Percentiles rank a stretch among this genome's conserved stretches.
These are phyloP conservation scores for Tolypeutes matacus DNA, from an alignment of 2,797 vertebrate genomes.

Conservation along the genomic window DNA sequence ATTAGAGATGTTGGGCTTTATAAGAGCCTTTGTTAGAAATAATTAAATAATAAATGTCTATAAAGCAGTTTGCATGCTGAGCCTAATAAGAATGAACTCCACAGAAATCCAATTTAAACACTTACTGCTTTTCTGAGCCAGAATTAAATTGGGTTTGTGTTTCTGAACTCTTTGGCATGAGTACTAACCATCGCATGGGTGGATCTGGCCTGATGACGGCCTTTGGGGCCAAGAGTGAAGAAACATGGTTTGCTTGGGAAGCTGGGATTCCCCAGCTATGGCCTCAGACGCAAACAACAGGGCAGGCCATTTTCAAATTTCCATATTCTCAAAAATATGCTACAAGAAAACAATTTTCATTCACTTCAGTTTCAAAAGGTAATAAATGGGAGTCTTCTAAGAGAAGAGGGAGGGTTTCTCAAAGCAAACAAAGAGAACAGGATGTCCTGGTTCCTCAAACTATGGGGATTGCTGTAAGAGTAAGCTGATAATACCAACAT, in stretches of 20 bases:
- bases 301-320: slow-evolving; percentile 36
- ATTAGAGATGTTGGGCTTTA: slow-evolving; percentile 77
- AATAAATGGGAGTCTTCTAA: neutral
- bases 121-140: slow-evolving; percentile 80
- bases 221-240: slow-evolving; percentile 50
- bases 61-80: slow-evolving; percentile 80
- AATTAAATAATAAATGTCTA: slow-evolving; percentile 84
- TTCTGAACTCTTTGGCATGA: slow-evolving; percentile 78
- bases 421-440: neutral
- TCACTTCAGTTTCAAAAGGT: slow-evolving; percentile 33
- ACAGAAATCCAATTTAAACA: slow-evolving; percentile 83
- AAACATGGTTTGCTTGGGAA: slow-evolving; percentile 54
- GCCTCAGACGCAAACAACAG: neutral
- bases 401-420: neutral
- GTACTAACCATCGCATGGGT: slow-evolving; percentile 34
- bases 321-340: slow-evolving; percentile 50
- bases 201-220: slow-evolving; percentile 49
- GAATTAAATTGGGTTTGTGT: slow-evolving; percentile 84
- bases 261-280: slow-evolving; percentile 47
- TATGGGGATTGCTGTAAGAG: fast-evolving
- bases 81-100: slow-evolving; percentile 79
- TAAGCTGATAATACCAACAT: neutral
- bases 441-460: neutral
- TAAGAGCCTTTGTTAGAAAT: slow-evolving; percentile 82
- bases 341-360: slow-evolving; percentile 4